Conservation (phyloP, 2,888 invertebrate genomes). For the Xestia rhomboidea region DNA sequence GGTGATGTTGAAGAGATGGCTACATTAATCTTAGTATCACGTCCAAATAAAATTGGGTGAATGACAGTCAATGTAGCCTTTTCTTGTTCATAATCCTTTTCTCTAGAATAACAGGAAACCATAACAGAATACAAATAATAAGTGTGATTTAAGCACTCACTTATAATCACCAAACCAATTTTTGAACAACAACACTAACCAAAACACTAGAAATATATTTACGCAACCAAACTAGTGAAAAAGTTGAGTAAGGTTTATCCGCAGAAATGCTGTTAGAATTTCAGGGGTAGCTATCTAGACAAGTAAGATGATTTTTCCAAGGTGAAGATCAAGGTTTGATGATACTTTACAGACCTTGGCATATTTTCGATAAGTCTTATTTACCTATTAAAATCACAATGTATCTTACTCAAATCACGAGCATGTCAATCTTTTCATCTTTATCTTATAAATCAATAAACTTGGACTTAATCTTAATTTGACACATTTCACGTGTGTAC, state of each 20-base stretch:
- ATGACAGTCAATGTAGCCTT: background rate
- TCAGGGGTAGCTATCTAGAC: background rate
- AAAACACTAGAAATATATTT: background rate
- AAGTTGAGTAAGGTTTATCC: background rate
- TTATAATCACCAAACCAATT: background rate
- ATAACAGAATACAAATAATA: background rate
- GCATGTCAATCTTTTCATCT: background rate
- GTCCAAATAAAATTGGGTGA: background rate
- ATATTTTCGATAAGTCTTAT: background rate
- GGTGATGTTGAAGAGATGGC: background rate
- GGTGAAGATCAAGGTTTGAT: background rate
- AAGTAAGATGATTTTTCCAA: background rate
- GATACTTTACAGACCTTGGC: background rate
- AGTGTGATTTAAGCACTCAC: no score
- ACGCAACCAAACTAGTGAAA: background rate
- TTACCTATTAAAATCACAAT: background rate
- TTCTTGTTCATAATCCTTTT: background rate
- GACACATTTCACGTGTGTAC: background rate
- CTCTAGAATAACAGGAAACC: background rate
- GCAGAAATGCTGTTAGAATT: background rate
- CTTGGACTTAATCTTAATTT: conserved; percentile 8
- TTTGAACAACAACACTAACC: background rate
- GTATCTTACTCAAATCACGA: background rate
- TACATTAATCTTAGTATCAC: background rate
- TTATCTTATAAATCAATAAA: conserved; percentile 3